Percentiles rank a stretch among this genome's conserved stretches.
Conservation (phyloP, 2,888 invertebrate genomes). For the Dendrolimus houi region DNA sequence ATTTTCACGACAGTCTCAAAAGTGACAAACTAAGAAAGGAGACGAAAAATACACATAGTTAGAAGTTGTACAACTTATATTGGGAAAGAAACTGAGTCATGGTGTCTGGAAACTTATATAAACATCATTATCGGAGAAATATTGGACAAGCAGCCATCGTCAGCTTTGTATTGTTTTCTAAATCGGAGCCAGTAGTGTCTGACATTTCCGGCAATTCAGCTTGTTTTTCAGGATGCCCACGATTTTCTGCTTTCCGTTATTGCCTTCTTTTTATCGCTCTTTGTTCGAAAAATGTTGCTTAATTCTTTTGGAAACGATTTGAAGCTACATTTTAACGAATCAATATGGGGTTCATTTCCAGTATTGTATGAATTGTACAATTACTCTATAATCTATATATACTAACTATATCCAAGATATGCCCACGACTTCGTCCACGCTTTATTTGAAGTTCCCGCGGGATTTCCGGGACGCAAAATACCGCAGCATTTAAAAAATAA, state of each 20-base stretch:
- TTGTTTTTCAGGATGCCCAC: constrained; percentile 26
- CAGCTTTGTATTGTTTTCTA: constrained; percentile 63
- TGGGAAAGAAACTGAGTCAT: constrained; percentile 21
- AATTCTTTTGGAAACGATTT: background rate
- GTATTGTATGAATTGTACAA: background rate
- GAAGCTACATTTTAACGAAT: background rate
- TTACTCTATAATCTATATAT: too few relatives aligned
- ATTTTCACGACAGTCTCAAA: background rate
- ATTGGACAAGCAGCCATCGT: constrained; percentile 48
- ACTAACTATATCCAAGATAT: too few relatives aligned
- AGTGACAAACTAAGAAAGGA: background rate
- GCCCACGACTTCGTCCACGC: too few relatives aligned
- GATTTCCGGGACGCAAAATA: too few relatives aligned
- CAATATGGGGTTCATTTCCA: background rate
- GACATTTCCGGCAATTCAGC: constrained; percentile 55
- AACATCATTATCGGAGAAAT: constrained; percentile 55
- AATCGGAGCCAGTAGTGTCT: constrained; percentile 58
- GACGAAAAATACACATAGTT: background rate
- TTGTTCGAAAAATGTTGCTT: background rate
- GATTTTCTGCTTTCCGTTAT: background rate
- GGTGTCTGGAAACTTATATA: constrained; percentile 37
- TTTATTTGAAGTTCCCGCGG: too few relatives aligned
- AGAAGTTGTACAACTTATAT: background rate
- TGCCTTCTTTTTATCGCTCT: background rate
- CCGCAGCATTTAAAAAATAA: too few relatives aligned